phyloP scores from a whole-genome alignment of 2,888 invertebrate species.

The Diarsia dahlii region DNA sequence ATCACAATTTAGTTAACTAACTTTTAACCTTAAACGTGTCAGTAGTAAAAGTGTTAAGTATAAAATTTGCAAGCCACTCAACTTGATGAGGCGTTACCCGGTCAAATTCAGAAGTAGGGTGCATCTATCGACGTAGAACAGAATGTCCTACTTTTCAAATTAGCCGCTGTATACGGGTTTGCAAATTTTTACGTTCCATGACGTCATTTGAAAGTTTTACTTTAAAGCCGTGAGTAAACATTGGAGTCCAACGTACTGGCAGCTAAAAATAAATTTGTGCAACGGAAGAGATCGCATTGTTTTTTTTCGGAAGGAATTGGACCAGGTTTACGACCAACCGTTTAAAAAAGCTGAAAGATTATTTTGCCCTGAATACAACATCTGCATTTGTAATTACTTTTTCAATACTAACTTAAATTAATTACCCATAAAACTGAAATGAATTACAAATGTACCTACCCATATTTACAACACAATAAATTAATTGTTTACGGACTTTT shows the following conservation, averaged over 20 bases:
- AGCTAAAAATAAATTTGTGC: conserved; percentile 49
- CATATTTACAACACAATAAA: conserved; percentile 6
- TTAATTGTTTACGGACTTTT: conserved; percentile 9
- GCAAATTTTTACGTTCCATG: conserved; percentile 35
- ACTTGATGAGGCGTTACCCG: conserved; percentile 48
- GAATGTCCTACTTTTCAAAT: conserved; percentile 46
- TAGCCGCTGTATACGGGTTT: conserved; percentile 26
- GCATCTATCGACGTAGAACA: not conserved
- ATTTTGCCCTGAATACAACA: not conserved
- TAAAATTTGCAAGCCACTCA: conserved; percentile 53
- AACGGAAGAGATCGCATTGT: conserved; percentile 17
- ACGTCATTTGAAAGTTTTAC: conserved; percentile 54
- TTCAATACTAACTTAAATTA: not conserved
- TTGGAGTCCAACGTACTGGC: conserved; percentile 35
- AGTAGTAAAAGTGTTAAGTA: conserved; percentile 52
- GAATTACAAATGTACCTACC: not conserved
- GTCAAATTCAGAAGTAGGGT: conserved; percentile 43
- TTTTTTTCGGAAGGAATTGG: not conserved
- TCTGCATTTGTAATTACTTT: not conserved
- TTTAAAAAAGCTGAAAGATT: not conserved
- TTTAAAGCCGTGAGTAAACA: conserved; percentile 25
- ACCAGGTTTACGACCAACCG: not conserved
- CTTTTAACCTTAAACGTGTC: conserved; percentile 49
- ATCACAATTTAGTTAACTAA: conserved; percentile 19
- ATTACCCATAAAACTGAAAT: not conserved